A percentile compares a stretch with the other conserved stretches of the same genome.
phyloP scores from a whole-genome alignment of 1,140 invertebrate species.

The Drosophila seguyi region DNA sequence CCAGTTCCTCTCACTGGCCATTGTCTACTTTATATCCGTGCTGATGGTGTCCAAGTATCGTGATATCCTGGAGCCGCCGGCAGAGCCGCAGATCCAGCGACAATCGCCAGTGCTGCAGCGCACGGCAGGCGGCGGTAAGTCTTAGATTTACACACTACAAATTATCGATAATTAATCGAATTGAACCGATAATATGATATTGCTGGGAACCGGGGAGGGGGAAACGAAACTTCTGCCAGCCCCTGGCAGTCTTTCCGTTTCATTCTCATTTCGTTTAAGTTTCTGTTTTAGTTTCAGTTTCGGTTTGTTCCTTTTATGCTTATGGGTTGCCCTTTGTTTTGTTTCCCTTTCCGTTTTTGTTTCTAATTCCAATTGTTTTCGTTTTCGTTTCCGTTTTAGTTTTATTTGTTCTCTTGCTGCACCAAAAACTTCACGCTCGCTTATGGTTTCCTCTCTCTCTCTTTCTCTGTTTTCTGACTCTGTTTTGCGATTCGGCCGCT shows the following conservation, averaged over 20 bases:
- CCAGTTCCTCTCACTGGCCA: slow-evolving; percentile 98
- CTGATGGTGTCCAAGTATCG: slow-evolving; percentile 99
- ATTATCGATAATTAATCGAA: background rate
- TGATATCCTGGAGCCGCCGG: slow-evolving; percentile 98
- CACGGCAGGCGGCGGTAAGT: slow-evolving; percentile 79
- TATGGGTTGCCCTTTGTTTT: slow-evolving; percentile 24
- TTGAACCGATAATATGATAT: background rate
- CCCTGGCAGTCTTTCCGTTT: slow-evolving; percentile 20
- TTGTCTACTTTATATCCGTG: slow-evolving; percentile 99
- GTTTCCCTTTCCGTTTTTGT: slow-evolving; percentile 6
- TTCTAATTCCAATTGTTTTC: slow-evolving; percentile 12
- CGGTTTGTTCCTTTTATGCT: slow-evolving; percentile 7
- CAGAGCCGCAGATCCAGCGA: slow-evolving; percentile 80
- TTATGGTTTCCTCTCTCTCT: slow-evolving; percentile 25
- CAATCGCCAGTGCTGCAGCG: slow-evolving; percentile 84
- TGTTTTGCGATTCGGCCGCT: slow-evolving; percentile 41
- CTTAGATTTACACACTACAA: background rate
- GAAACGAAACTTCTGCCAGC: slow-evolving; percentile 29
- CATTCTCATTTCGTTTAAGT: slow-evolving; percentile 27
- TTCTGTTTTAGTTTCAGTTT: slow-evolving; percentile 7
- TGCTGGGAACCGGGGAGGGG: background rate
- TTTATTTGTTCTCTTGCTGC: slow-evolving; percentile 35
- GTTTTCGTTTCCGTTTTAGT: slow-evolving; percentile 7
- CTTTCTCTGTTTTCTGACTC: slow-evolving; percentile 6
- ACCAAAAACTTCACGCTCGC: slow-evolving; percentile 51